phyloP scores from a whole-genome alignment of 2,797 vertebrate species.

The Babyrousa celebensis region DNA sequence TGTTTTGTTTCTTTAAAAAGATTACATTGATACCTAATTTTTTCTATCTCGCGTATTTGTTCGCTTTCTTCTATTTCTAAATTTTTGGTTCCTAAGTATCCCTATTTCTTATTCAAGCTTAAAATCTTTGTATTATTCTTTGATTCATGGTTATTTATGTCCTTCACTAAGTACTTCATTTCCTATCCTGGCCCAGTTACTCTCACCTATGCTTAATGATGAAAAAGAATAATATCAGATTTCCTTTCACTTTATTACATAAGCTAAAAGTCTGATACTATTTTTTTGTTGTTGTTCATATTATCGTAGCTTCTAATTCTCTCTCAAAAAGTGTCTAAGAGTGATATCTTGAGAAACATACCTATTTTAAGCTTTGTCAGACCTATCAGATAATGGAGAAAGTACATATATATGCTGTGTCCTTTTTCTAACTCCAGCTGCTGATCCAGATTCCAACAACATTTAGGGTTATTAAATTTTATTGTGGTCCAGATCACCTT shows the following conservation, averaged over 20 bases:
- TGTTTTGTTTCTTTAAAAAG: constrained; percentile 15
- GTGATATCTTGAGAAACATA: background rate
- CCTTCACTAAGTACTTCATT: background rate
- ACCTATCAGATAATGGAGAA: background rate
- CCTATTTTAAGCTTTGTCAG: background rate
- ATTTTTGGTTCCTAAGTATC: background rate
- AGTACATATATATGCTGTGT: background rate
- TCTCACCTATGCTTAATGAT: background rate
- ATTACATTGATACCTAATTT: background rate
- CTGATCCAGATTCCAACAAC: background rate
- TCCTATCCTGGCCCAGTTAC: background rate
- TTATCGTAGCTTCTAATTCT: background rate
- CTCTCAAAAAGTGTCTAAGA: background rate
- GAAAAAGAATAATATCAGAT: background rate
- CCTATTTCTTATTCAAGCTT: background rate
- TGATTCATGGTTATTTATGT: background rate
- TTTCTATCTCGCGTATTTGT: background rate
- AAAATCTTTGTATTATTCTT: background rate
- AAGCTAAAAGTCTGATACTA: background rate
- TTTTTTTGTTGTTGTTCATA: background rate
- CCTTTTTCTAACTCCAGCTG: background rate
- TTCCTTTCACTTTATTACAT: background rate
- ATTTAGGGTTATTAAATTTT: background rate
- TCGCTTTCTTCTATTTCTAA: background rate
- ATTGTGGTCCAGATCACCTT: background rate